A percentile compares a stretch with the other conserved stretches of the same genome.
These are phyloP conservation scores for Deilephila porcellus DNA, from an alignment of 2,888 invertebrate species.

Conservation along the genomic window DNA sequence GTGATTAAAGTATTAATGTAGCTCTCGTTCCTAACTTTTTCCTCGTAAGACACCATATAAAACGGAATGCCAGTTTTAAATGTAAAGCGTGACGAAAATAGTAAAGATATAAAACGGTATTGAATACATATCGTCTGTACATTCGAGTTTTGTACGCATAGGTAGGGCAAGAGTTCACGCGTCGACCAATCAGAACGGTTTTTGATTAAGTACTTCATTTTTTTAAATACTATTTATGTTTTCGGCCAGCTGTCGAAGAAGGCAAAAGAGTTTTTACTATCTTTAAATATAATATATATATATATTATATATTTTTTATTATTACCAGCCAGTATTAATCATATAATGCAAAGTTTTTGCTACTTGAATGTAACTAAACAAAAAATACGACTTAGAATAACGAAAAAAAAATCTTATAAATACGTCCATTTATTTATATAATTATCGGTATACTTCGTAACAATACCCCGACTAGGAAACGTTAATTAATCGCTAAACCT, in stretches of 20 bases:
- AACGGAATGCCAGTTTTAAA: slow-evolving; percentile 15
- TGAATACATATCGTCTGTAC: neutral
- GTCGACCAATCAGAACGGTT: neutral
- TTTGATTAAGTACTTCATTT: neutral
- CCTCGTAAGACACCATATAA: slow-evolving; percentile 22
- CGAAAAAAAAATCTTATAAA: neutral
- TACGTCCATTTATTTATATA: neutral
- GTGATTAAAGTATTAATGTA: slow-evolving; percentile 3
- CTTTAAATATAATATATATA: neutral
- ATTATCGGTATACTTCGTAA: neutral
- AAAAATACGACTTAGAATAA: neutral
- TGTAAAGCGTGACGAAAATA: slow-evolving; percentile 23
- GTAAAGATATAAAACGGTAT: slow-evolving; percentile 16
- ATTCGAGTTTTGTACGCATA: neutral
- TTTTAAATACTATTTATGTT: neutral
- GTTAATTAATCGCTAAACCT: neutral
- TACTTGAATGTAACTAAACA: neutral
- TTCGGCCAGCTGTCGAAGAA: neutral
- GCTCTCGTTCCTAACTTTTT: neutral
- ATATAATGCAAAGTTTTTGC: too few species aligned
- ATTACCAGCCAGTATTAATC: neutral
- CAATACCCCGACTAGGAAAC: neutral
- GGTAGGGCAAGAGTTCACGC: neutral
- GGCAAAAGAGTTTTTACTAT: neutral
- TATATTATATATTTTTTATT: neutral